phyloP scores from a whole-genome alignment of 2,888 invertebrate genomes.

The Blomia tropicalis region DNA sequence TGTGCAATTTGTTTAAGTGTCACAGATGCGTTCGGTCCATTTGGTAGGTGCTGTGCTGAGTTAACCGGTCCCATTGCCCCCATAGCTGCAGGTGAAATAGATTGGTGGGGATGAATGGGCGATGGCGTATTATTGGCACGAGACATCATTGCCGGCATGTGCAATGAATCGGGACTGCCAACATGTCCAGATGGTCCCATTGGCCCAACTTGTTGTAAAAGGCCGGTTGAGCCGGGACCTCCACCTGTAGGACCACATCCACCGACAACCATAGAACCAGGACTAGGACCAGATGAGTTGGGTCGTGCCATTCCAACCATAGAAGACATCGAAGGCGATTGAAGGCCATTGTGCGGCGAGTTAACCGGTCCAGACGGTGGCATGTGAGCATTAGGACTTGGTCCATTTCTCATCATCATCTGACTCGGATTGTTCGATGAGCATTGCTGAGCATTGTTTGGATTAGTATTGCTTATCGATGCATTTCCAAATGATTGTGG shows the following conservation, averaged over 20 bases:
- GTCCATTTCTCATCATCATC: neutral
- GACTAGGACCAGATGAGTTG: neutral
- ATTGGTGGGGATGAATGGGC: conserved; percentile 11
- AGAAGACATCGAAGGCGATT: conserved; percentile 3
- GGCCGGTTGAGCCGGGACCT: neutral
- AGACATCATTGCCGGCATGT: neutral
- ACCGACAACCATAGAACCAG: neutral
- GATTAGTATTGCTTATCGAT: neutral
- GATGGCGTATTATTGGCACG: conserved; percentile 7
- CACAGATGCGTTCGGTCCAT: neutral
- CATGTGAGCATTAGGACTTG: neutral
- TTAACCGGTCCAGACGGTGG: too few species aligned
- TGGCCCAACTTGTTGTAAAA: neutral
- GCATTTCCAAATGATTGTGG: too few species aligned
- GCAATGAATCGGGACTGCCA: neutral
- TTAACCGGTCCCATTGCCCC: neutral
- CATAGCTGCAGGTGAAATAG: neutral
- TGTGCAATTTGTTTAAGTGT: conserved; percentile 3
- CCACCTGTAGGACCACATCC: too few species aligned
- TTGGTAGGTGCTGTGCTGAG: neutral
- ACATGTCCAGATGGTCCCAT: neutral
- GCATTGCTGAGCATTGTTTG: too few species aligned
- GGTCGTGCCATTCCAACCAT: conserved; percentile 3
- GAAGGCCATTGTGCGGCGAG: neutral
- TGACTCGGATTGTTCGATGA: too few species aligned